These are phyloP conservation scores for Spatulosminthurus flaviceps DNA, from an alignment of 2,888 invertebrate species.

Conservation along the genomic window DNA sequence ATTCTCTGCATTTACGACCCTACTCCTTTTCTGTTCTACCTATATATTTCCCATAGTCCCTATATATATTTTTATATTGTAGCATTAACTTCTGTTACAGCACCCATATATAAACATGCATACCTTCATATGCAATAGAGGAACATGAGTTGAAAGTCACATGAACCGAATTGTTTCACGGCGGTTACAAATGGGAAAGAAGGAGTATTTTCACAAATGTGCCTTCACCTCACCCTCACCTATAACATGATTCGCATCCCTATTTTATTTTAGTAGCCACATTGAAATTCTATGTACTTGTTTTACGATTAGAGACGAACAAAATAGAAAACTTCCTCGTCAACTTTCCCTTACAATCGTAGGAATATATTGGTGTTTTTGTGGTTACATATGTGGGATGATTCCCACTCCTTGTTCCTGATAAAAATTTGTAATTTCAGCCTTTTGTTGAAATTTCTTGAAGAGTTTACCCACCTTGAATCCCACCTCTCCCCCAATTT, in stretches of 20 bases:
- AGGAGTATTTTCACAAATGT: neutral
- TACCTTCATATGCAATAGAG: neutral
- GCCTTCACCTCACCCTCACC: slow-evolving; percentile 20
- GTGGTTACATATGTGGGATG: too few relatives aligned
- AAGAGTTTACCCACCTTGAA: neutral
- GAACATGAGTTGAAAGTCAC: slow-evolving; percentile 10
- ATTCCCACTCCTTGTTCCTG: too few relatives aligned
- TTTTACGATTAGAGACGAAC: slow-evolving; percentile 20
- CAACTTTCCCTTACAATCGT: neutral
- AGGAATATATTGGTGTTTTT: too few relatives aligned
- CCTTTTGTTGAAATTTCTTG: neutral
- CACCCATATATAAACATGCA: neutral
- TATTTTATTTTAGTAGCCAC: neutral
- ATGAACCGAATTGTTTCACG: neutral
- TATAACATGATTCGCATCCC: slow-evolving; percentile 1
- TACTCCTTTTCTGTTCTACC: neutral
- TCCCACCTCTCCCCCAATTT: neutral
- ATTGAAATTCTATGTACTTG: neutral
- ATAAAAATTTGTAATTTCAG: neutral
- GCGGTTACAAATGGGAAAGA: neutral
- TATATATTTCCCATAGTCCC: too few relatives aligned
- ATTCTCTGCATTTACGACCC: neutral
- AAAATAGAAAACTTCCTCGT: slow-evolving; percentile 1
- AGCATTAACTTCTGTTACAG: too few relatives aligned
- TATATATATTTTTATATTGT: too few relatives aligned